Conservation (phyloP, 2,888 invertebrate species). For the Stramonita haemastoma region DNA sequence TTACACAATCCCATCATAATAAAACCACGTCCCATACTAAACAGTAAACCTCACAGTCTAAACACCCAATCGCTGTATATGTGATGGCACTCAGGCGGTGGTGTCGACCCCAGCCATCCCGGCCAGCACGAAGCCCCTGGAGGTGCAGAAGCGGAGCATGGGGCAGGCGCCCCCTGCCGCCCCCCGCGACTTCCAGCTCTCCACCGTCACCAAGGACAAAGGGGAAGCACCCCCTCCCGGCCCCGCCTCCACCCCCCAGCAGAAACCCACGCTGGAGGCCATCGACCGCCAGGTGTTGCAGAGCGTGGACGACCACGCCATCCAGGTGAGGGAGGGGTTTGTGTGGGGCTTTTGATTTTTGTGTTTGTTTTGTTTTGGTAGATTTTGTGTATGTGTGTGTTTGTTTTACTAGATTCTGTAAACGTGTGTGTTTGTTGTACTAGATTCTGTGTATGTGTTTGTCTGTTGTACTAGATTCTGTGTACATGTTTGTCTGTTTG, state of each 20-base stretch:
- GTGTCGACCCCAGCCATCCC: slow-evolving; percentile 58
- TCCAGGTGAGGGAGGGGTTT: slow-evolving; percentile 67
- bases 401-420: neutral
- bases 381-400: neutral
- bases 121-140: slow-evolving; percentile 62
- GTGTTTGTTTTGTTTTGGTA: neutral
- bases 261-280: slow-evolving; percentile 73
- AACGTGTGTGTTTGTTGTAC: neutral
- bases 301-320: slow-evolving; percentile 77
- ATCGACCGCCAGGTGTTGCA: slow-evolving; percentile 73
- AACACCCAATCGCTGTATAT: no score
- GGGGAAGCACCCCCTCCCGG: slow-evolving; percentile 66
- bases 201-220: slow-evolving; percentile 65
- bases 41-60: no score
- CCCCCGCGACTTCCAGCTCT: slow-evolving; percentile 70
- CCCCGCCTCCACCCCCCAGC: slow-evolving; percentile 64
- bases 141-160: slow-evolving; percentile 61
- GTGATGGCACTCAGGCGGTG: neutral
- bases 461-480: neutral
- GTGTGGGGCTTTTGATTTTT: neutral
- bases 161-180: slow-evolving; percentile 68
- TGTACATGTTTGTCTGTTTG: neutral
- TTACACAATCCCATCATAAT: no score
- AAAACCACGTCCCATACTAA: no score
- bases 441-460: neutral